These are phyloP conservation scores for Puntigrus tetrazona DNA, from an alignment of 2,113 vertebrate species.

Conservation along the genomic window DNA sequence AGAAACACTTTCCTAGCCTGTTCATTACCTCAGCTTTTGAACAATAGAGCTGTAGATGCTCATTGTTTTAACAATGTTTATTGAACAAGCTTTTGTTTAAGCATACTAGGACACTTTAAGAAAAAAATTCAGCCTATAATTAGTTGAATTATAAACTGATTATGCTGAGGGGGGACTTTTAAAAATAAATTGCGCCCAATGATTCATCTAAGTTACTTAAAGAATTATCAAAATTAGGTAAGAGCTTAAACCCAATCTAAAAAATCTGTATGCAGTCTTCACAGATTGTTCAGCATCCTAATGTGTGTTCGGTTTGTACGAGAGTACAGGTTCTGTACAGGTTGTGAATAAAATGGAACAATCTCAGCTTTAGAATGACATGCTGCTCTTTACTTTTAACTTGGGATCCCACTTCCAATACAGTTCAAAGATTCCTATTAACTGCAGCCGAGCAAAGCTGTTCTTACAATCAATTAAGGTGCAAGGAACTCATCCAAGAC, in stretches of 20 bases:
- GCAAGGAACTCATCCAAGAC: conserved; percentile 6
- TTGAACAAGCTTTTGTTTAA: background rate
- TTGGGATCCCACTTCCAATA: background rate
- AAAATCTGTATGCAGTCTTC: background rate
- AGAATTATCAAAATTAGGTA: background rate
- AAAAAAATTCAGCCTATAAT: background rate
- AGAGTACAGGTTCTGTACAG: background rate
- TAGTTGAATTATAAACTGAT: background rate
- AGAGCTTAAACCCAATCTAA: background rate
- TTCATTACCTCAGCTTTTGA: background rate
- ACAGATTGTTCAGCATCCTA: background rate
- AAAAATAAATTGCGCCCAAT: background rate
- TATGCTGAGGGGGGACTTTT: background rate
- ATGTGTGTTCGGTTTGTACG: background rate
- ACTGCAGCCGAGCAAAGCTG: conserved; percentile 2
- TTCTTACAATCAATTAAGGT: conserved; percentile 47
- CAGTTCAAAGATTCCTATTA: conserved; percentile 44
- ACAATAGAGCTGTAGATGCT: background rate
- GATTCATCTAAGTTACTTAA: background rate
- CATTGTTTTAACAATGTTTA: background rate
- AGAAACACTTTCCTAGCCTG: background rate
- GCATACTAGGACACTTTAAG: background rate
- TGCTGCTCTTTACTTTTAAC: conserved; percentile 22
- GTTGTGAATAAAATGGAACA: background rate
- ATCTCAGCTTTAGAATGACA: background rate